phyloP scores from a whole-genome alignment of 92 coral and sea anemone species.

The Epizoanthus stellaris region DNA sequence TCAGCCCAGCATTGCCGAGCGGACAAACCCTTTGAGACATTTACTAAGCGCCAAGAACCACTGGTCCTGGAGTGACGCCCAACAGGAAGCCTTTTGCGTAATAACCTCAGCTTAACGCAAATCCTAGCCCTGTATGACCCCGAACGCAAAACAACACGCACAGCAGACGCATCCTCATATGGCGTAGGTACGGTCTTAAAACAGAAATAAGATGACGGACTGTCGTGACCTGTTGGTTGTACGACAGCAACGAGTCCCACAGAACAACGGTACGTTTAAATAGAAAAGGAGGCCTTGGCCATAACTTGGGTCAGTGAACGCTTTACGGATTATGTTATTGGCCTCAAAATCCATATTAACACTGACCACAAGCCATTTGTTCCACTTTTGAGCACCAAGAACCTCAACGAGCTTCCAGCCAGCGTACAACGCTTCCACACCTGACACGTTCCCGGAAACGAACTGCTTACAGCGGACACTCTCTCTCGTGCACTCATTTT shows the following conservation, averaged over 20 bases:
- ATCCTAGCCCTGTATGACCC: constrained; percentile 23
- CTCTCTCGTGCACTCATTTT: background rate
- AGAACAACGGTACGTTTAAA: background rate
- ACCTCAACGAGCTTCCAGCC: constrained; percentile 11
- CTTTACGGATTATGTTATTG: constrained; percentile 9
- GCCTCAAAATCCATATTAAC: constrained; percentile 17
- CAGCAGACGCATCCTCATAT: background rate
- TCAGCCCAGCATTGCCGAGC: constrained; percentile 2
- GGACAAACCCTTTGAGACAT: constrained; percentile 21
- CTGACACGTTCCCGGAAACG: constrained; percentile 30
- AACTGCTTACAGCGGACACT: constrained; percentile 14
- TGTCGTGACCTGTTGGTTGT: constrained; percentile 4
- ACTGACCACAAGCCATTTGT: constrained; percentile 46
- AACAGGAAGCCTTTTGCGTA: constrained; percentile 14
- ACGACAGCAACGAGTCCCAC: constrained; percentile 5
- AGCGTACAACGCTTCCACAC: constrained; percentile 20
- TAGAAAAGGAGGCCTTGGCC: background rate
- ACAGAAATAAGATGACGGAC: constrained; percentile 10
- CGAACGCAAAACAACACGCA: background rate
- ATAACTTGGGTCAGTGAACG: constrained; percentile 5
- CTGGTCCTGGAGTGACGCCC: constrained; percentile 28
- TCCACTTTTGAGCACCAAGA: constrained; percentile 14
- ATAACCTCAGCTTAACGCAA: background rate
- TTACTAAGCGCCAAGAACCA: constrained; percentile 3
- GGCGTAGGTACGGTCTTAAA: constrained; percentile 21